Evolutionary conservation across 2,113 vertebrate genomes (phyloP).

Genomic region (Notothenia rossii): DNA sequence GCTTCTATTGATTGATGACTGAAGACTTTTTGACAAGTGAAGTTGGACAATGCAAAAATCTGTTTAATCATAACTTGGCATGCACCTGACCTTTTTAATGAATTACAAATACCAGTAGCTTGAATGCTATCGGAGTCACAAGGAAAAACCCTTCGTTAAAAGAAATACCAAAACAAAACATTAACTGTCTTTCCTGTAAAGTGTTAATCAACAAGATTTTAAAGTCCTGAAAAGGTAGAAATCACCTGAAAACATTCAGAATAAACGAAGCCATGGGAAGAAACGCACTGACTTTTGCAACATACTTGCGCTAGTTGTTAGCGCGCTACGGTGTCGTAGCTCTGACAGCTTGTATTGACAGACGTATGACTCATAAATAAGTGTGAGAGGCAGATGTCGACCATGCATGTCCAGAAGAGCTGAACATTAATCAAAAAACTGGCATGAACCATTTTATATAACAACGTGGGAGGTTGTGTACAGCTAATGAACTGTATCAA

Average conservation of each 20-base stretch:
- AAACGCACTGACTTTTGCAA: constrained; percentile 8
- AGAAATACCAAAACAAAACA: neutral
- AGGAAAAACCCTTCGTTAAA: too few relatives aligned
- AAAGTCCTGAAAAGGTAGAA: constrained; percentile 36
- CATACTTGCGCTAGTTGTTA: constrained; percentile 3
- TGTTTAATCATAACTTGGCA: neutral
- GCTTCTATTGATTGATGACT: constrained; percentile 14
- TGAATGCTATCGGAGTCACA: too few relatives aligned
- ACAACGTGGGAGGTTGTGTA: constrained; percentile 21
- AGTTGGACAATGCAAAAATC: neutral
- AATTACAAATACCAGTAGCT: too few relatives aligned
- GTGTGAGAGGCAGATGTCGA: constrained; percentile 17
- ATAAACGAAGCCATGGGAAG: constrained; percentile 8
- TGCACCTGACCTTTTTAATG: neutral
- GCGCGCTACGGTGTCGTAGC: neutral
- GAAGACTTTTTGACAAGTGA: constrained; percentile 21
- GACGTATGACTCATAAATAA: constrained; percentile 59
- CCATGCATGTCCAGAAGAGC: constrained; percentile 36
- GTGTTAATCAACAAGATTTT: constrained; percentile 9
- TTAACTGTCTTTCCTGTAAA: neutral
- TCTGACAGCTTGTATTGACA: constrained; percentile 47
- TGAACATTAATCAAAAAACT: constrained; percentile 31
- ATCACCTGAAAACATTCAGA: constrained; percentile 1
- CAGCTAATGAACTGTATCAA: neutral
- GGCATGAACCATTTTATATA: constrained; percentile 10